phyloP scores from a whole-genome alignment of 2,113 vertebrate species.

The Mellivora capensis region DNA sequence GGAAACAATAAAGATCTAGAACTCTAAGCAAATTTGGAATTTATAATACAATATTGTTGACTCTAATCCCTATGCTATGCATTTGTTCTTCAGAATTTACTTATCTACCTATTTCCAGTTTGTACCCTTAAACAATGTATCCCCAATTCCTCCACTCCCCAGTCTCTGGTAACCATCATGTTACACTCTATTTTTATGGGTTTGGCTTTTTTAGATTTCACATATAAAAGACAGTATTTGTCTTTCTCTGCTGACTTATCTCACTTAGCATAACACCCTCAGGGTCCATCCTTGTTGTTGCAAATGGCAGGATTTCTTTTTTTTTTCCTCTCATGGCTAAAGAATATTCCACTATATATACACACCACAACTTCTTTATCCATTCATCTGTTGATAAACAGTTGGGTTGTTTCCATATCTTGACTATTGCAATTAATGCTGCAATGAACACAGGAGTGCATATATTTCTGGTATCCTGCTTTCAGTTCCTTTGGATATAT shows the following conservation, averaged over 20 bases:
- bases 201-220: not conserved
- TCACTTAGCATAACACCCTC: not conserved
- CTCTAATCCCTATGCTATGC: not conserved
- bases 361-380: not conserved
- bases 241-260: not conserved
- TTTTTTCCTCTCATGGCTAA: not conserved
- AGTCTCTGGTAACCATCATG: not conserved
- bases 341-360: not conserved
- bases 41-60: not conserved
- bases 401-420: not conserved
- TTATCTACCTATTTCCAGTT: not conserved
- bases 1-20: not conserved
- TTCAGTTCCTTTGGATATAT: not conserved
- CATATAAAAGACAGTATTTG: not conserved
- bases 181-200: not conserved
- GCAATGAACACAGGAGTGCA: not conserved
- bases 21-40: not conserved
- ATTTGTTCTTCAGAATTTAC: not conserved
- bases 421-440: not conserved
- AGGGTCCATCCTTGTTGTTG: not conserved
- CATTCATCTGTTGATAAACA: not conserved
- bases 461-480: not conserved
- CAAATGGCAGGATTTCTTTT: not conserved
- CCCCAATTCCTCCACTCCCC: not conserved
- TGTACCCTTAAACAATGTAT: not conserved